A percentile compares a stretch with the other conserved stretches of the same genome.
Conservation (phyloP, 30 jellyfish, hydroid and myxozoan genomes). For the Aurelia aurita complex sp. Pacific region DNA sequence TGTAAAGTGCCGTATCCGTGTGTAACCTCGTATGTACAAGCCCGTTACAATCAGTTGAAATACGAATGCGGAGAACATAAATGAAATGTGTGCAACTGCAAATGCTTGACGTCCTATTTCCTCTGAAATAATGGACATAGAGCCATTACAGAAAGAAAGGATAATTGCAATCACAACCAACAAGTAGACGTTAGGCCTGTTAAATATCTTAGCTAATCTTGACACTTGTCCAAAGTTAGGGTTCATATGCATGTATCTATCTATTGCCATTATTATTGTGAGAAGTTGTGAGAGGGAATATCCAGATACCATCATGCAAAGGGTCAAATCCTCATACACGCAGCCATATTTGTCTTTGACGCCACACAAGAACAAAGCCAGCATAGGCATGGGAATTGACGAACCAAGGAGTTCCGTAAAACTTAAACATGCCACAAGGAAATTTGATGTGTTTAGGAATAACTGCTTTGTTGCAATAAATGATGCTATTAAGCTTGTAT, state of each 20-base stretch:
- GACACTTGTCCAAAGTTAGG: neutral
- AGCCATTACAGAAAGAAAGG: neutral
- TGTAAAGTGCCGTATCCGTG: neutral
- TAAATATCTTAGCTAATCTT: neutral
- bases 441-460: slow-evolving; percentile 5
- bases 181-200: neutral
- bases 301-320: too few relatives aligned
- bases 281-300: neutral
- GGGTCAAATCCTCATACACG: neutral
- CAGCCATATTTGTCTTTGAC: neutral
- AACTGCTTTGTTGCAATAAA: slow-evolving; percentile 22
- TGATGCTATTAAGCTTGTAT: slow-evolving; percentile 10
- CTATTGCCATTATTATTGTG: slow-evolving; percentile 11
- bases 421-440: slow-evolving; percentile 22
- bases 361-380: slow-evolving; percentile 1
- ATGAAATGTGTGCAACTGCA: too few relatives aligned
- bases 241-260: slow-evolving; percentile 24
- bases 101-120: neutral
- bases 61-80: too few relatives aligned
- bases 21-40: neutral
- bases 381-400: neutral
- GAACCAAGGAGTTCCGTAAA: neutral
- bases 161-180: neutral
- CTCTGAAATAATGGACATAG: neutral
- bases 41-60: too few relatives aligned